Base-by-base conservation (phyloP, 2,888 invertebrate genomes). In the Ypsolopha scabrella region DNA sequence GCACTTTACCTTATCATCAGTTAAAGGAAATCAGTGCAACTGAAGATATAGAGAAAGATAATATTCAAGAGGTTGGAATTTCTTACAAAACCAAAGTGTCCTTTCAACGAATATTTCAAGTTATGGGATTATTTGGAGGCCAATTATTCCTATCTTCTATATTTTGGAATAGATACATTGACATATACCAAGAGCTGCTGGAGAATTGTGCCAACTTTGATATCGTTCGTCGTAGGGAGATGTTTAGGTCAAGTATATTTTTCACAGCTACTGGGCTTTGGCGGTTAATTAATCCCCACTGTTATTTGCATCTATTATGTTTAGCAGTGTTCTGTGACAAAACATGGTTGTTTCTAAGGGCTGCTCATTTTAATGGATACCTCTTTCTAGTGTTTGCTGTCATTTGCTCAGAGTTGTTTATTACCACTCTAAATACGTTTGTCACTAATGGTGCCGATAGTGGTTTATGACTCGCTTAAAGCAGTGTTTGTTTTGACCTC, bases 161-260 rank as follows among this genome's bases (percentile, higher is more conserved):
- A 51, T 91, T 92, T 7, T 95, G 95, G 95, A 95, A 95, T 79
- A 89, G 94, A 35, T 94, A 94, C 63, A 94, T 95, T 60, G 92
- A 92, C 48, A 75, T 92, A 6, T 95, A 94, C 66, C 94, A 94
- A 61, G 90, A 93, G 60, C 76, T 94, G 63, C 69, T 95, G 37
- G 94, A 95, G 65, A 88, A 89, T 35, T 88, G 88, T 52, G 55
- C 68, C 0, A 82, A 82, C n/a, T 81, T 87, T 11, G 80, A 85
- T 35, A 81, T 90, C 55, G 74, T 80, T 39, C 69, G 75, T 46
- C 80, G 89, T 44, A 88, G 89, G 58, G 72, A 77, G 37, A 87
- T 91, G 48, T 91, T 94, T 62, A 89, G 89, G 59, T 93, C 93
- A n/a, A 87, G 90, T 0, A 88, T 90, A 55, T 94, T 94, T 69